A percentile compares a stretch with the other conserved stretches of the same genome.
Conservation (phyloP, 2,113 vertebrate species). For the Siphamia tubifer region DNA sequence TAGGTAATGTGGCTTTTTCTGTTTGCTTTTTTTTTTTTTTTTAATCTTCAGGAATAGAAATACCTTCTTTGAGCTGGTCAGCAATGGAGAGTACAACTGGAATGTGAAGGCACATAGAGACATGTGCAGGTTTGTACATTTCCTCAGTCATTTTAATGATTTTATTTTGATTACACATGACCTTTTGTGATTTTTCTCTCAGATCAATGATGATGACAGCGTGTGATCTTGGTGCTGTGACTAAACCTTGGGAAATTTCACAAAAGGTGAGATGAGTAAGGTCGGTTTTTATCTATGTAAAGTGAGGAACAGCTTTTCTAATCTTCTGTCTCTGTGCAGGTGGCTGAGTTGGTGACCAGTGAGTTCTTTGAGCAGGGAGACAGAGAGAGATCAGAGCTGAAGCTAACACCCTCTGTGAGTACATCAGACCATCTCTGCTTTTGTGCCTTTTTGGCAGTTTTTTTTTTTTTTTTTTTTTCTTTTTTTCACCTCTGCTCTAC, state of each 20-base stretch:
- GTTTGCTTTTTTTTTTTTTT: neutral
- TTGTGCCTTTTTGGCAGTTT: constrained; percentile 28
- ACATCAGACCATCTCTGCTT: neutral
- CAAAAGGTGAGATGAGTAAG: constrained; percentile 86
- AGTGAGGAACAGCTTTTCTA: neutral
- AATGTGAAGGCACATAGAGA: constrained; percentile 91
- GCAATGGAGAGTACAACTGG: constrained; percentile 94
- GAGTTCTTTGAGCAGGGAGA: constrained; percentile 99
- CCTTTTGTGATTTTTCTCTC: constrained; percentile 20
- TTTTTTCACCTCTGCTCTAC: neutral
- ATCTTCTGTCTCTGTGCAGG: constrained; percentile 75
- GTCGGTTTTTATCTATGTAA: neutral
- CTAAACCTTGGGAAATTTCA: constrained; percentile 99
- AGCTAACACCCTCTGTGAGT: constrained; percentile 97
- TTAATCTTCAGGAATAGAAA: constrained; percentile 87
- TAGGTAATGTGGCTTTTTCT: neutral
- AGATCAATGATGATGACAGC: constrained; percentile 99
- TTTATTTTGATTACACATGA: neutral
- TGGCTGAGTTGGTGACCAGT: constrained; percentile 96
- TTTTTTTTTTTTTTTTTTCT: constrained; percentile 29
- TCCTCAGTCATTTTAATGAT: too few relatives aligned
- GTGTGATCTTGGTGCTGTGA: constrained; percentile 98
- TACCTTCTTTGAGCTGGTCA: constrained; percentile 95
- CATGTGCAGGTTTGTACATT: constrained; percentile 98
- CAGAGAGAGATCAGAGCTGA: constrained; percentile 95